phyloP scores from a whole-genome alignment of 1,140 invertebrate genomes.

The Drosophila navojoa region DNA sequence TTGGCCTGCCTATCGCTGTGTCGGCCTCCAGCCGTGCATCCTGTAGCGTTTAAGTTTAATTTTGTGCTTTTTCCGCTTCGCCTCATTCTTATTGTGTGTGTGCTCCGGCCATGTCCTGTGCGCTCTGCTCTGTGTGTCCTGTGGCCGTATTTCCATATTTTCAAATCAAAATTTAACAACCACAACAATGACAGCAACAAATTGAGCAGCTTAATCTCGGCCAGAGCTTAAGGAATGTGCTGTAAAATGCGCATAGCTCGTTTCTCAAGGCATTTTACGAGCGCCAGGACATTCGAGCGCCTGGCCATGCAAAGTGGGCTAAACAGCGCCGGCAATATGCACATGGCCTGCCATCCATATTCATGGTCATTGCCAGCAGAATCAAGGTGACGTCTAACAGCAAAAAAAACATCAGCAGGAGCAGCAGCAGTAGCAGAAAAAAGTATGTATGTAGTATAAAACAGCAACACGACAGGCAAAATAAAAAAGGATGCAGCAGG shows the following conservation, averaged over 20 bases:
- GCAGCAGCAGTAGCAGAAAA: conserved; percentile 13
- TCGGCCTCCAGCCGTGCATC: conserved; percentile 75
- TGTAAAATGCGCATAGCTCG: conserved; percentile 55
- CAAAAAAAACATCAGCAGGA: conserved; percentile 44
- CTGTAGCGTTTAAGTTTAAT: conserved; percentile 83
- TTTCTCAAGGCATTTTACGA: conserved; percentile 55
- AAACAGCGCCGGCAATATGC: conserved; percentile 47
- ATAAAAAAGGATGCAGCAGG: conserved; percentile 30
- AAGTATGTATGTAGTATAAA: conserved; percentile 15
- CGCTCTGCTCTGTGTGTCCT: conserved; percentile 32
- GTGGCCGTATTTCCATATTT: conserved; percentile 67
- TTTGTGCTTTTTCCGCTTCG: conserved; percentile 83
- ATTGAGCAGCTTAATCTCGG: conserved; percentile 60
- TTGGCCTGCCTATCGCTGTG: conserved; percentile 13
- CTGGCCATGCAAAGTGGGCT: conserved; percentile 72
- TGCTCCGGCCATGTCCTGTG: conserved; percentile 56
- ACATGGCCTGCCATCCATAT: conserved; percentile 61
- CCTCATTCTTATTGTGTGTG: conserved; percentile 72
- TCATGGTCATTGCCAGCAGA: conserved; percentile 79
- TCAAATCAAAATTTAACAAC: conserved; percentile 61
- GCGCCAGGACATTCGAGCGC: conserved; percentile 15
- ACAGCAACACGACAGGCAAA: conserved; percentile 27
- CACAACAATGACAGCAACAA: conserved; percentile 72
- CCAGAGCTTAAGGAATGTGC: conserved; percentile 41
- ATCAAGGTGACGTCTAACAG: conserved; percentile 68